These are phyloP conservation scores for Drosophila imparisetae DNA, from an alignment of 2,888 invertebrate genomes.

Conservation along the genomic window DNA sequence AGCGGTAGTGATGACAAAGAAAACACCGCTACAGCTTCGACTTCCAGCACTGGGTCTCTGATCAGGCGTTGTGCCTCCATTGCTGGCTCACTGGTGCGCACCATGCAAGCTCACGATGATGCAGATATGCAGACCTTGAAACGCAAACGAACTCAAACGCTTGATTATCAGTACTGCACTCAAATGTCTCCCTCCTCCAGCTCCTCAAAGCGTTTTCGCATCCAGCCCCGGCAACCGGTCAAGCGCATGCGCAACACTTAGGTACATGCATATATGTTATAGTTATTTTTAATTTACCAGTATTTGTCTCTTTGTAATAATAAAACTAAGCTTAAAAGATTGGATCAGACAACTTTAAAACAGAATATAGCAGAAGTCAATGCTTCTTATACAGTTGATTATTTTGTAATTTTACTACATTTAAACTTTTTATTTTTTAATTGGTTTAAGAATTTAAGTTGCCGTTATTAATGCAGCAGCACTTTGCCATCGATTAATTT, in stretches of 20 bases:
- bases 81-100: conserved; percentile 82
- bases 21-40: conserved; percentile 32
- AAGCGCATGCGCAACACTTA: conserved; percentile 82
- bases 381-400: not conserved
- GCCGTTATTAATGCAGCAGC: not conserved
- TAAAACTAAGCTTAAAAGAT: not conserved
- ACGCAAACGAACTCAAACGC: conserved; percentile 80
- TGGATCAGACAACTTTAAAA: not conserved
- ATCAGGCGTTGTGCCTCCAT: conserved; percentile 82
- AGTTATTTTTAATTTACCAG: not conserved
- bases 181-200: conserved; percentile 64
- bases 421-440: not conserved
- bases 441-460: not conserved
- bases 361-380: not conserved
- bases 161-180: conserved; percentile 63
- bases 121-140: conserved; percentile 66
- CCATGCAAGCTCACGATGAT: conserved; percentile 60
- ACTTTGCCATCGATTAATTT: not conserved
- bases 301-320: conserved; percentile 2
- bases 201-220: conserved; percentile 82
- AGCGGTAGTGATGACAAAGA: conserved; percentile 44
- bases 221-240: conserved; percentile 82
- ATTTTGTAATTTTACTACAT: not conserved
- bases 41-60: conserved; percentile 58
- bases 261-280: not conserved